Evolutionary conservation across 2,888 invertebrate species (phyloP), one percentile per base, ranked within the genome.

Genomic region (Zhengitettix transpicula): DNA sequence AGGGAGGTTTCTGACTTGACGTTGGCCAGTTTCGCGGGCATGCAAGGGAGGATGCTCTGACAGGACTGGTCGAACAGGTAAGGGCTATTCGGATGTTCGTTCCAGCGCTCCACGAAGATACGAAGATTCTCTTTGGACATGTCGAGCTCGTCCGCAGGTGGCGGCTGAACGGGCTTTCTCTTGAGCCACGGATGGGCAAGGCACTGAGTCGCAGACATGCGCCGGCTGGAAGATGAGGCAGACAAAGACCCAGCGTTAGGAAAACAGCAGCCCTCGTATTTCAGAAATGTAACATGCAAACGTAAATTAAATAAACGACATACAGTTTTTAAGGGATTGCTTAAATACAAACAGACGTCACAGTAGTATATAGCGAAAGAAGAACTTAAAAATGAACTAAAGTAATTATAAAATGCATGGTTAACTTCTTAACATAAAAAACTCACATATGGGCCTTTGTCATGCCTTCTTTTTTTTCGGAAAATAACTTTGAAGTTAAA

Each of bases 141-240:
- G 70, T 84, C 85, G 70, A 85, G 77, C 66, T 79, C 79, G 64
- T 78, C 77, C n/a, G 63, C 55, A 14, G 60, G 61, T 16, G 62
- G 59, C 40, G 67, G 70, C 68, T 68, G 67, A 42, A 72, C 70
- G 42, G 71, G 67, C 69, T 81, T 79, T 69, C 81, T 78, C 68
- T 77, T 76, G 66, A 96, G 78, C 96, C 96, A 96, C 67, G 81
- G 81, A 75, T 96, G 95, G 64, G 85, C 82, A 70, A 93, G 79
- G 75, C 93, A 89, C 73, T 89, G 82, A 68, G 81, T 79, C 63
- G 93, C 91, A 69, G 87, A 83, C 79, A 91, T 82, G 71, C 95
- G 83, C 64, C 74, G 80, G 80, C 89, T 90, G 83, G 75, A 79
- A 76, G 71, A 71, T 7, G 61, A 65, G 69, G 69, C 64, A 67